Evolutionary conservation across 1,140 invertebrate genomes (phyloP).

Genomic region (Dolichoris vasculosae): DNA sequence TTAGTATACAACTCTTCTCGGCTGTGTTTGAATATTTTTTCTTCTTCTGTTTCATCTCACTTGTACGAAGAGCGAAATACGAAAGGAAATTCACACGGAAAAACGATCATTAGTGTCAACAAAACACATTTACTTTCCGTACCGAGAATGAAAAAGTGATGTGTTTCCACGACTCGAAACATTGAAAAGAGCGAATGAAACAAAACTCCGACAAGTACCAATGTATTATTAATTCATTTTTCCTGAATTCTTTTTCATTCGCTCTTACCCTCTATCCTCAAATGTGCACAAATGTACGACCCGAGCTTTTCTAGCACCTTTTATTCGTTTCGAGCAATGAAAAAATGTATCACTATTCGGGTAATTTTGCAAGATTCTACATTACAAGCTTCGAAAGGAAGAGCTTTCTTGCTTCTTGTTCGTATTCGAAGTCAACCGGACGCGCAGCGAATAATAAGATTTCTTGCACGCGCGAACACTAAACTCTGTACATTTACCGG

Average conservation of each 20-base stretch:
- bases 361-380: background rate
- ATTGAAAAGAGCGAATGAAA: background rate
- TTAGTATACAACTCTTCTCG: background rate
- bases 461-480: background rate
- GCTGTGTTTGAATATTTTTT: background rate
- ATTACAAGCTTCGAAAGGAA: background rate
- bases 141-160: background rate
- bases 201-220: background rate
- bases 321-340: background rate
- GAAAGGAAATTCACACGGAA: background rate
- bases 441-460: background rate
- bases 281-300: background rate
- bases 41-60: background rate
- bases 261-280: background rate
- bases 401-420: background rate
- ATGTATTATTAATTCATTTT: conserved; percentile 37
- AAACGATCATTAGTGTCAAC: conserved; percentile 21
- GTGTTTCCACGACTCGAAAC: background rate
- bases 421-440: background rate
- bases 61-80: background rate
- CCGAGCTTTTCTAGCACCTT: background rate
- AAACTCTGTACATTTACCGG: background rate
- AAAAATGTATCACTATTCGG: too few species aligned
- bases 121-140: background rate
- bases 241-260: background rate